phyloP scores from a whole-genome alignment of 2,888 invertebrate genomes.

The Eutolmus rufibarbis region DNA sequence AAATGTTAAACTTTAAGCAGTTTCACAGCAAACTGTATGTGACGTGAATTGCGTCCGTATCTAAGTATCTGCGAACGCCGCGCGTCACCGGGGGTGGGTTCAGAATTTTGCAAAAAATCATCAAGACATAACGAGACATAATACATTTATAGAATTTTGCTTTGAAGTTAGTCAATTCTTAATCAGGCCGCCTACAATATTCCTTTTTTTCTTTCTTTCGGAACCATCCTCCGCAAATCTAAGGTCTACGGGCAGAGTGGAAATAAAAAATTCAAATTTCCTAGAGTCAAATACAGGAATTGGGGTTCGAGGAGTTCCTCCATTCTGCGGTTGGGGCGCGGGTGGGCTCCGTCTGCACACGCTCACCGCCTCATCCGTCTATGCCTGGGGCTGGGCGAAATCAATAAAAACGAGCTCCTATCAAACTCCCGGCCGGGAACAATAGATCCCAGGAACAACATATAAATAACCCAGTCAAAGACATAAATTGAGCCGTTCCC shows the following conservation, averaged over 20 bases:
- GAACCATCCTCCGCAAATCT: background rate
- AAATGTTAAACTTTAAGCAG: constrained; percentile 40
- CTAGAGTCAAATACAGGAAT: constrained; percentile 20
- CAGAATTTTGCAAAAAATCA: background rate
- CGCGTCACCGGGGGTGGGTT: background rate
- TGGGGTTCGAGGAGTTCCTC: background rate
- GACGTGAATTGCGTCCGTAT: constrained; percentile 12
- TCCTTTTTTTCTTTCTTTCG: background rate
- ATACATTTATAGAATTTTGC: background rate
- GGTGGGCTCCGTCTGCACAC: background rate
- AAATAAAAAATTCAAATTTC: constrained; percentile 37
- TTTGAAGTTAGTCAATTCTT: background rate
- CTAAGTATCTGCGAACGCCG: background rate
- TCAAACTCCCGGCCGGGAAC: constrained; percentile 17
- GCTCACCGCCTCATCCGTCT: background rate
- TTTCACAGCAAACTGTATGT: constrained; percentile 10
- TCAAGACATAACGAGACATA: background rate
- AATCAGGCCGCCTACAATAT: background rate
- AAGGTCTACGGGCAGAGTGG: background rate
- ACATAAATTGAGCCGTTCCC: constrained; percentile 3
- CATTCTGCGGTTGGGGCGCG: background rate
- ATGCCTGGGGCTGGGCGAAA: background rate
- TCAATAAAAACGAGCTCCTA: constrained; percentile 21
- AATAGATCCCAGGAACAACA: constrained; percentile 7
- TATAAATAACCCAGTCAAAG: constrained; percentile 7